Conservation (phyloP, 1,140 invertebrate genomes). For the Pantala flavescens region DNA sequence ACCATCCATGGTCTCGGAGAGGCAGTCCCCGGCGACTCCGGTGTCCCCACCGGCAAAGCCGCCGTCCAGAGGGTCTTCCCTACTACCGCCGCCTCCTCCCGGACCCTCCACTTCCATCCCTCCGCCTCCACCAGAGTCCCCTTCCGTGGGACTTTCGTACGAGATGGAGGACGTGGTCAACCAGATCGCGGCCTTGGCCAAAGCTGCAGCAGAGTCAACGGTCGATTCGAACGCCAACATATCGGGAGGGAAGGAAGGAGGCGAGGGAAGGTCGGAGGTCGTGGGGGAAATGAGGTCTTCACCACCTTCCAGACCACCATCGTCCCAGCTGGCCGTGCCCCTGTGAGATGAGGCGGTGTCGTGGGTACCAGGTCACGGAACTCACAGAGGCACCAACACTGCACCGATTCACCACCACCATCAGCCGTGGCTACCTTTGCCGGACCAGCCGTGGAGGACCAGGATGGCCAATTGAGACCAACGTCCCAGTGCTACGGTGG, state of each 20-base stretch:
- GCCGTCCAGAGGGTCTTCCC: constrained; percentile 35
- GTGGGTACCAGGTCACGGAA: constrained; percentile 21
- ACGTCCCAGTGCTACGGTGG: background rate
- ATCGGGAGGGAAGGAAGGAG: constrained; percentile 29
- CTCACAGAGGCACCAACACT: constrained; percentile 23
- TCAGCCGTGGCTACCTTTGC: constrained; percentile 13
- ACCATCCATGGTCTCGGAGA: constrained; percentile 11
- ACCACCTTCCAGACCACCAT: constrained; percentile 39
- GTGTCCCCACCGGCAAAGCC: constrained; percentile 32
- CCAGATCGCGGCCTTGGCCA: constrained; percentile 63
- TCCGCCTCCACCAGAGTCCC: constrained; percentile 29
- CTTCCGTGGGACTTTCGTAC: constrained; percentile 43
- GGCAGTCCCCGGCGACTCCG: constrained; percentile 11
- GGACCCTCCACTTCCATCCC: constrained; percentile 21
- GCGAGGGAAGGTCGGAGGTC: constrained; percentile 21
- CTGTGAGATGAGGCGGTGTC: constrained; percentile 26
- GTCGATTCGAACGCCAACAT: constrained; percentile 30
- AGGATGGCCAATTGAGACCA: background rate
- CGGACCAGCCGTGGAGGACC: constrained; percentile 7
- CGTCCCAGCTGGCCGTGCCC: constrained; percentile 27
- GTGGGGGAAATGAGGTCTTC: constrained; percentile 21
- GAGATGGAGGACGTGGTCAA: constrained; percentile 76
- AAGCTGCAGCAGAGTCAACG: constrained; percentile 18
- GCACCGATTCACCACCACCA: constrained; percentile 21
- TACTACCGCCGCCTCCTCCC: constrained; percentile 28